Evolutionary conservation across 2,113 vertebrate species (phyloP), one percentile per base, ranked within the genome.

Genomic region (Apodemus speciosus): DNA sequence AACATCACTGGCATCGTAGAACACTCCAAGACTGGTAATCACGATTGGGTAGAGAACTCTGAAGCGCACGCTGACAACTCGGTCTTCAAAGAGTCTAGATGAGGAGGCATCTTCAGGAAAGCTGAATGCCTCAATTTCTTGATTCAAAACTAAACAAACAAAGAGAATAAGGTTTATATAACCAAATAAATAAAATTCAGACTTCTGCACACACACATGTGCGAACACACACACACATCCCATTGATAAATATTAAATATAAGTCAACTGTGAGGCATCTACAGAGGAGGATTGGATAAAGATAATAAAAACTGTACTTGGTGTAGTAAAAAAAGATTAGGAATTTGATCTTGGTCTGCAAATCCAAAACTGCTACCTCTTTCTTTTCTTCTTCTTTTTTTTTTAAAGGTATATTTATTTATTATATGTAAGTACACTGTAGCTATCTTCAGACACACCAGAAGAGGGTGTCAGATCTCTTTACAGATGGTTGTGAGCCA

Each of bases 31-130:
- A 87, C 98, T 98, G 60, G 99, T 99, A 92, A 99, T 99, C 75
- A 99, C 98, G 75, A 99, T 98, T 0, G 99, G 99, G 96, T 99
- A 99, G 92, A 99, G 99, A 32, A 99, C 99, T 90, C 99, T 99
- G 49, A 99, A 99, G 96, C 99, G 99, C 97, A 99, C 98, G 40
- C 99, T 99, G 93, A 99, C 97, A 20, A 98, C 96, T 6, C 97
- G 98, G 96, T 99, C 99, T 43, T 99, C 99, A 3, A 99, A 98
- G 0, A 98, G 97, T 71, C 95, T 88, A 5, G 23, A 40, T n/a
- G 98, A 98, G 66, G 96, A 92, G 1, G 97, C 69, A 0, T 98
- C 97, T 93, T 98, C 99, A 6, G 98, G 96, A 94, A 99, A 98
- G 62, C 80, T 98, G 97, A 99, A 98, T 0, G 99, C 98, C 95